Conservation (phyloP, 1,140 invertebrate genomes). For the Phymorhynchus buccinoides region DNA sequence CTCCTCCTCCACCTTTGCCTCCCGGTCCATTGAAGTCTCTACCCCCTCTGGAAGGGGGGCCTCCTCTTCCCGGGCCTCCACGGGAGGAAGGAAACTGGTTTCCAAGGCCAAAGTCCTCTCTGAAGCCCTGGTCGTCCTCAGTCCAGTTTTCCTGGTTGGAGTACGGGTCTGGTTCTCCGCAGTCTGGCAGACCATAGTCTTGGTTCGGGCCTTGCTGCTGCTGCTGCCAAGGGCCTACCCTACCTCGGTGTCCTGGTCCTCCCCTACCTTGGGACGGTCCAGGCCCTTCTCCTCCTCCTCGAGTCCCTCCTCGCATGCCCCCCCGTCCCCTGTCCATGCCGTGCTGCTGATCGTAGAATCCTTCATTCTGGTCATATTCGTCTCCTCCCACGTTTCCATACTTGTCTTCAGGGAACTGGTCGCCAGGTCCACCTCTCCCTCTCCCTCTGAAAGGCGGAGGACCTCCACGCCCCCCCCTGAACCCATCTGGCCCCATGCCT, state of each 20-base stretch:
- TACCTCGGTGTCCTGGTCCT: conserved; percentile 13
- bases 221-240: conserved; percentile 1
- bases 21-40: conserved; percentile 18
- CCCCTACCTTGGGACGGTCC: conserved; percentile 28
- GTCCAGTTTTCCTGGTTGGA: background rate
- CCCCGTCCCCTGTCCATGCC: background rate
- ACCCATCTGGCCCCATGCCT: conserved; percentile 33
- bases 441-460: background rate
- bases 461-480: conserved; percentile 5
- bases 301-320: background rate
- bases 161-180: background rate
- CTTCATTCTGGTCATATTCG: conserved; percentile 12
- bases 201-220: background rate
- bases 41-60: background rate
- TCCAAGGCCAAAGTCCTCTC: background rate
- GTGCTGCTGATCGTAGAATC: background rate
- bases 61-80: background rate
- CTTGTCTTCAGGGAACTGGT: background rate
- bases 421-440: conserved; percentile 7
- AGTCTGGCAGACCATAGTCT: background rate
- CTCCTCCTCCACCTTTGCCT: background rate
- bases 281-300: conserved; percentile 12
- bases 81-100: background rate
- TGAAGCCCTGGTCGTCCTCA: background rate
- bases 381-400: background rate